Conservation (phyloP, 2,797 vertebrate genomes). For the Semotilus atromaculatus region DNA sequence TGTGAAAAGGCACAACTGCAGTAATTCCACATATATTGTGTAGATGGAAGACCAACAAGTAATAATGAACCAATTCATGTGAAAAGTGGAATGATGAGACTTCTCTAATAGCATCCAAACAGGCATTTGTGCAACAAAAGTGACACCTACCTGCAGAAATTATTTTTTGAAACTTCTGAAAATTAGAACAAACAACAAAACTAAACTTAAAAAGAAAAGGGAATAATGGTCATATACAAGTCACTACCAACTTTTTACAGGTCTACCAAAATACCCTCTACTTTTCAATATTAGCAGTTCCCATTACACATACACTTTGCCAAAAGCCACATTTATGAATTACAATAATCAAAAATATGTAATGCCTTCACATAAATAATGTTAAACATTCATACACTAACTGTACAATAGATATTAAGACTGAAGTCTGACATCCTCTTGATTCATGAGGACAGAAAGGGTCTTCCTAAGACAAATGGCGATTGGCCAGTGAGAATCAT, state of each 20-base stretch:
- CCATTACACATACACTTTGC: not conserved
- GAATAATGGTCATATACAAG: not conserved
- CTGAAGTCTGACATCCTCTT: not conserved
- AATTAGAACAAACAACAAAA: not conserved
- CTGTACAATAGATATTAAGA: slow-evolving; percentile 8
- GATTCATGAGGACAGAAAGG: not conserved
- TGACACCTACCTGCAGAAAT: not conserved
- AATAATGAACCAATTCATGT: not conserved
- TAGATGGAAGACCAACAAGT: not conserved
- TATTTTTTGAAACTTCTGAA: not conserved
- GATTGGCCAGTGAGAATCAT: slow-evolving; percentile 22
- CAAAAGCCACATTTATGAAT: slow-evolving; percentile 9
- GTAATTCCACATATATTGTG: not conserved
- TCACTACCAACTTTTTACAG: not conserved
- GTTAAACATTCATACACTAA: slow-evolving; percentile 3
- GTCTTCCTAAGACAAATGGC: not conserved
- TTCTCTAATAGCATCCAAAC: not conserved
- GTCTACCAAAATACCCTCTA: not conserved
- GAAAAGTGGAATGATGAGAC: not conserved
- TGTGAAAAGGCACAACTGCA: not conserved
- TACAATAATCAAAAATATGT: not conserved
- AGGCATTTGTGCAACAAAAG: not conserved
- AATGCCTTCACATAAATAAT: slow-evolving; percentile 4
- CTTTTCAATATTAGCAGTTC: not conserved
- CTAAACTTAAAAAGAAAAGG: not conserved